Conservation (phyloP, 2,888 invertebrate species). For the Eledone cirrhosa region DNA sequence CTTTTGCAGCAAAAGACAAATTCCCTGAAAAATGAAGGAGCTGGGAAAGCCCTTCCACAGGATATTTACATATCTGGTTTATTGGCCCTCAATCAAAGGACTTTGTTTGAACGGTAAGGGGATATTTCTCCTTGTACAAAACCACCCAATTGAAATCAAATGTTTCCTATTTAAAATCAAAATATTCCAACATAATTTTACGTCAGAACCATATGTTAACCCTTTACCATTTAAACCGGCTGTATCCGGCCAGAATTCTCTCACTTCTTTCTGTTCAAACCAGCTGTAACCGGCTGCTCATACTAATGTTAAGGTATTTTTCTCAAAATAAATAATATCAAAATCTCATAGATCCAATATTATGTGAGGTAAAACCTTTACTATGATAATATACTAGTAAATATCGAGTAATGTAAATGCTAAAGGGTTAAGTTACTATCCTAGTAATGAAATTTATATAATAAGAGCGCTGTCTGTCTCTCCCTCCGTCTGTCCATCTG, state of each 20-base stretch:
- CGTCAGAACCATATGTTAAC: too few species aligned
- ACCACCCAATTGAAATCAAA: not conserved
- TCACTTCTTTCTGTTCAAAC: too few species aligned
- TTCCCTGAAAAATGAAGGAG: constrained; percentile 39
- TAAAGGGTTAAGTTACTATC: too few species aligned
- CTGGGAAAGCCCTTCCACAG: constrained; percentile 40
- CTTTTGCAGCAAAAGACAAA: constrained; percentile 41
- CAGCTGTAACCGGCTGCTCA: not conserved
- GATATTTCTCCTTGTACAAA: not conserved
- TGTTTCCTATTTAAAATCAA: too few species aligned
- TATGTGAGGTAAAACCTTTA: too few species aligned
- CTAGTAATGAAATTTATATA: not conserved
- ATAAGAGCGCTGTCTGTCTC: not conserved
- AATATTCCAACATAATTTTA: too few species aligned
- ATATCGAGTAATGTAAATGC: too few species aligned
- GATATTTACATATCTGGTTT: constrained; percentile 48
- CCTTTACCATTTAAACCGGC: too few species aligned
- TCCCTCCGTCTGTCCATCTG: not conserved
- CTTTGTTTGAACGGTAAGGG: constrained; percentile 40
- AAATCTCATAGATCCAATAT: not conserved
- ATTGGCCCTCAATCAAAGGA: constrained; percentile 42
- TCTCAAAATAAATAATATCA: not conserved
- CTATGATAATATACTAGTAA: too few species aligned
- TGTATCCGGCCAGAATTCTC: too few species aligned
- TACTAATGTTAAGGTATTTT: not conserved